Conservation (phyloP, 2,113 vertebrate genomes). For the Indicator indicator region DNA sequence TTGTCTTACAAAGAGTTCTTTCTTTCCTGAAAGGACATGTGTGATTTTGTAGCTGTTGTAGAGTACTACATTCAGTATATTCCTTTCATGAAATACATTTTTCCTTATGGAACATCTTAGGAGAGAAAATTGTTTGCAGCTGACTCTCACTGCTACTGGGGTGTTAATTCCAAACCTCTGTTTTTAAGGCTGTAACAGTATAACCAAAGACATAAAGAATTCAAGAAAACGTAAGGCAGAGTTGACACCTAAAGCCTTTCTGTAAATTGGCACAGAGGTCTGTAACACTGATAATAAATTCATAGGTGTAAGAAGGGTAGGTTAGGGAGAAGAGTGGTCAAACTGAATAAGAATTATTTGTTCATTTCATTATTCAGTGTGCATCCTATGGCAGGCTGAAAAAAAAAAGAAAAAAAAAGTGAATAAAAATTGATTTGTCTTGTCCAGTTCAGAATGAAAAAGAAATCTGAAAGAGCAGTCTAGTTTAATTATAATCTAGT, state of each 20-base stretch:
- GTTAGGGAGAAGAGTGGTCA: not conserved
- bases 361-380: not conserved
- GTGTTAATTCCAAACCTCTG: not conserved
- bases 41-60: not conserved
- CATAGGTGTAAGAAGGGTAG: not conserved
- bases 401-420: not conserved
- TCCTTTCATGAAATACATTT: not conserved
- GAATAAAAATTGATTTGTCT: slow-evolving; percentile 20
- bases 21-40: not conserved
- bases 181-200: not conserved
- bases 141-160: not conserved
- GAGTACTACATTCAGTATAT: not conserved
- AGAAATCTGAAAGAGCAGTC: not conserved
- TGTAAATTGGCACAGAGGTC: not conserved
- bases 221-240: not conserved
- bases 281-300: not conserved
- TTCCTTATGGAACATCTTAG: slow-evolving; percentile 16
- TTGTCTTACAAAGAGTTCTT: not conserved
- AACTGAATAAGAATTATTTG: not conserved
- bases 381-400: not conserved
- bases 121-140: slow-evolving; percentile 3
- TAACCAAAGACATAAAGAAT: not conserved
- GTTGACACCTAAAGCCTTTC: not conserved
- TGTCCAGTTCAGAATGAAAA: slow-evolving; percentile 26
- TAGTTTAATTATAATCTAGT: not conserved